Evolutionary conservation across 2,797 vertebrate species (phyloP), one percentile per base, ranked within the genome.

Genomic region (Alca torda): DNA sequence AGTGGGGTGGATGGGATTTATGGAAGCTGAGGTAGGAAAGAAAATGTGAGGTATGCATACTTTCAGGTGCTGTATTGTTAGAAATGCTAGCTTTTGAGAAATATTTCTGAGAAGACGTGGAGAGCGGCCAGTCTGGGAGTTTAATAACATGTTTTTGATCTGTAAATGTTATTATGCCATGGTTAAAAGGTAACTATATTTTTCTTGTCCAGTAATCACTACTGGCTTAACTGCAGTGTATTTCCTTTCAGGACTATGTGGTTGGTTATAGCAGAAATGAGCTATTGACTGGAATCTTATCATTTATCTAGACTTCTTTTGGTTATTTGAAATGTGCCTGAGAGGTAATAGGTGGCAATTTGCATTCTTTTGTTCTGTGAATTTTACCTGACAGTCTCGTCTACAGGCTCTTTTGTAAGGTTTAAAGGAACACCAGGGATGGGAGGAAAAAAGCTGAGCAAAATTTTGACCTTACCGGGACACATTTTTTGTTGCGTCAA

Each of bases 251-350:
- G 95, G 93, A 75, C 83, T 79, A 60, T 90, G 87, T 95, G 94
- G 87, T 95, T 97, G 93, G 94, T 97, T 95, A 74, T 74, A 96
- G 96, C 78, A 96, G 92, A 96, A 98, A 95, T 97, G 96, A 97
- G 93, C 96, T 97, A 96, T 98, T 96, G 96, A 97, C 96, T 89
- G 53, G 73, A 91, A 79, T 96, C 93, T 97, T 96, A 97, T 97
- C 97, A 96, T 97, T 98, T 97, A 97, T 97, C 96, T 96, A 63
- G 91, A 91, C 91, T 95, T 93, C 90, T 92, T 97, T 85, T 96
- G 97, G 97, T 97, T 98, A 98, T 98, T 98, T 97, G 97, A 98
- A 98, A 96, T 97, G 96, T 94, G 96, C 95, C 96, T 93, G 83
- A 94, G 94, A 98, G 95, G 95, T 96, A 96, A 96, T 96, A 95